These are phyloP conservation scores for Asarcornis scutulata DNA, from an alignment of 2,113 vertebrate species.

Conservation along the genomic window DNA sequence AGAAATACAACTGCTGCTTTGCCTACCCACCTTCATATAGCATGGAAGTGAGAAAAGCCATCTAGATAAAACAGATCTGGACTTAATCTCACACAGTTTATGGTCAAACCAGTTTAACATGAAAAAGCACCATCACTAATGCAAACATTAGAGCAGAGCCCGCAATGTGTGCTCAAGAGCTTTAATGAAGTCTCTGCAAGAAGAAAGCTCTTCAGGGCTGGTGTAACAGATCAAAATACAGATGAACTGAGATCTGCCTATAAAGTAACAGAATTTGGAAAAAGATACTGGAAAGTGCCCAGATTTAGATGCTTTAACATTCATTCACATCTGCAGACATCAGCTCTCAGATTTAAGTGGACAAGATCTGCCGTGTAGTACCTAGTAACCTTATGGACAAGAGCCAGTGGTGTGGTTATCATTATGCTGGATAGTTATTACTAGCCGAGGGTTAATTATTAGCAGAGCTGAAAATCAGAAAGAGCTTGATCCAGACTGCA, in stretches of 20 bases:
- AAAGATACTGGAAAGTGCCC: background rate
- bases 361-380: background rate
- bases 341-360: background rate
- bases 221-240: background rate
- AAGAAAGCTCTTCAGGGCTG: background rate
- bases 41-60: background rate
- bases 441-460: conserved; percentile 58
- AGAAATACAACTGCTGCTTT: background rate
- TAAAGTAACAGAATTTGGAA: background rate
- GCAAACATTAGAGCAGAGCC: background rate
- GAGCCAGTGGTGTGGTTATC: background rate
- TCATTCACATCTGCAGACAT: background rate
- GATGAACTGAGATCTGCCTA: background rate
- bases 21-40: background rate
- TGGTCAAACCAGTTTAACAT: conserved; percentile 48
- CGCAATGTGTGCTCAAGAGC: background rate
- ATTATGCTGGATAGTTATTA: conserved; percentile 13
- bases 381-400: background rate
- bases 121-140: conserved; percentile 23
- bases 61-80: background rate
- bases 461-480: conserved; percentile 50
- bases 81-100: background rate
- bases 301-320: background rate
- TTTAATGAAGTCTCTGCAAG: background rate
- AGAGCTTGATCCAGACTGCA: conserved; percentile 14